Evolutionary conservation across 2,888 invertebrate species (phyloP).

Genomic region (Cheilosia scutellata): DNA sequence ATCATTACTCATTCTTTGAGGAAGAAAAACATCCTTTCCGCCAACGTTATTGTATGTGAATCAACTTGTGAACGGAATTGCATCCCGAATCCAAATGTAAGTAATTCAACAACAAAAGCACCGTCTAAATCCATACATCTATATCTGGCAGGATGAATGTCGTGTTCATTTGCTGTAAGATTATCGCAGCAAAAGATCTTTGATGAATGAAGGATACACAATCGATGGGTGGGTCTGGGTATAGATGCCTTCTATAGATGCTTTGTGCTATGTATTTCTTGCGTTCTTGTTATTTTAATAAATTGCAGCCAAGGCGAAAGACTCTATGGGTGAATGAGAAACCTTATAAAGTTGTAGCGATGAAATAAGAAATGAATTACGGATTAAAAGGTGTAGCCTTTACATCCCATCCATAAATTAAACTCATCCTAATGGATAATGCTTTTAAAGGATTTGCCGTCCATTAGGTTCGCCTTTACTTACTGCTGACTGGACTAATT

Average conservation of each 20-base stretch:
- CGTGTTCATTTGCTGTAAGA: conserved; percentile 23
- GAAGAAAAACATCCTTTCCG: not conserved
- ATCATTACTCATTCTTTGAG: conserved; percentile 8
- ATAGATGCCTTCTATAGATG: not conserved
- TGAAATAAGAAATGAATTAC: conserved; percentile 22
- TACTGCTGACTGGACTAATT: not conserved
- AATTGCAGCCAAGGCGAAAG: conserved; percentile 17
- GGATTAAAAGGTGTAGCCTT: conserved; percentile 5
- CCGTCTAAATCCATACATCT: not conserved
- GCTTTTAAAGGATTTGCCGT: conserved; percentile 16
- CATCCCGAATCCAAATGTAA: conserved; percentile 15
- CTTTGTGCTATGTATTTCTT: not conserved
- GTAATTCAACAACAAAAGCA: conserved; percentile 23
- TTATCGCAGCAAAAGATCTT: conserved; percentile 26
- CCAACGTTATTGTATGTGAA: conserved; percentile 8
- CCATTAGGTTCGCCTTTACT: not conserved
- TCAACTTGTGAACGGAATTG: conserved; percentile 24
- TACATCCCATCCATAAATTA: not conserved
- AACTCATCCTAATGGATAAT: conserved; percentile 16
- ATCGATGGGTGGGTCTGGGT: not conserved
- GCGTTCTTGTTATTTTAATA: not conserved
- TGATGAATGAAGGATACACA: conserved; percentile 19
- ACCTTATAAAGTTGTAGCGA: conserved; percentile 4
- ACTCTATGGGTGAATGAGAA: not conserved
- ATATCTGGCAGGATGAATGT: not conserved